Evolutionary conservation across 1,140 invertebrate genomes (phyloP).

Genomic region (Sarcophaga peregrina): DNA sequence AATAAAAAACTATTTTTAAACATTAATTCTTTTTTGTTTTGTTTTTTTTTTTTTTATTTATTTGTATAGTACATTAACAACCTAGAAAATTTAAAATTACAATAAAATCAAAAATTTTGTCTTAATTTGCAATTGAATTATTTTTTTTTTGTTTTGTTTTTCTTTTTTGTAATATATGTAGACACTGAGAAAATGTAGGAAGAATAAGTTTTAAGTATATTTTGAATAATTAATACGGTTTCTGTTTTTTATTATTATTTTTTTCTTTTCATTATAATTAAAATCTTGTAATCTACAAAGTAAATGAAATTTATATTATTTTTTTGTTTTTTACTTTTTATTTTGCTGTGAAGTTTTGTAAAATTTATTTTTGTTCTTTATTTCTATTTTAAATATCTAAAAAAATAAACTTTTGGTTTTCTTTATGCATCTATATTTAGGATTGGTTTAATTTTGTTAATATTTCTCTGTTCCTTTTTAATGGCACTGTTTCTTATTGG

Average conservation of each 20-base stretch:
- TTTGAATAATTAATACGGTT: conserved; percentile 3
- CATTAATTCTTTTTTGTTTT: background rate
- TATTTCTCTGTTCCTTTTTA: conserved; percentile 13
- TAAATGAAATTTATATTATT: conserved; percentile 12
- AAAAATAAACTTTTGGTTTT: background rate
- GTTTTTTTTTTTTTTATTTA: background rate
- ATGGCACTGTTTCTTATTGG: conserved; percentile 34
- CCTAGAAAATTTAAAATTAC: conserved; percentile 18
- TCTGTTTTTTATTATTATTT: too few species aligned
- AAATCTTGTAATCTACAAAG: background rate
- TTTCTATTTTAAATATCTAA: conserved; percentile 17
- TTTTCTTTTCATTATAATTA: background rate
- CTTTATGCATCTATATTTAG: conserved; percentile 16
- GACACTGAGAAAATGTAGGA: conserved; percentile 45
- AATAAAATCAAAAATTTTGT: conserved; percentile 9
- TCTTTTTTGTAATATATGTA: conserved; percentile 23
- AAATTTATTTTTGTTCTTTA: background rate
- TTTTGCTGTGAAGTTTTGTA: conserved; percentile 15
- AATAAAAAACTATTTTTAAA: conserved; percentile 9
- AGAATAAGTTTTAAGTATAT: conserved; percentile 29
- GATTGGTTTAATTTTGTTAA: conserved; percentile 13
- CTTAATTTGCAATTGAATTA: conserved; percentile 28
- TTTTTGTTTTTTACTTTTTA: background rate
- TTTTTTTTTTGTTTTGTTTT: conserved; percentile 15
- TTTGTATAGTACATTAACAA: conserved; percentile 13